Evolutionary conservation across 2,888 invertebrate genomes (phyloP), one percentile per base, ranked within the genome.

Genomic region (Nudaria mundana): DNA sequence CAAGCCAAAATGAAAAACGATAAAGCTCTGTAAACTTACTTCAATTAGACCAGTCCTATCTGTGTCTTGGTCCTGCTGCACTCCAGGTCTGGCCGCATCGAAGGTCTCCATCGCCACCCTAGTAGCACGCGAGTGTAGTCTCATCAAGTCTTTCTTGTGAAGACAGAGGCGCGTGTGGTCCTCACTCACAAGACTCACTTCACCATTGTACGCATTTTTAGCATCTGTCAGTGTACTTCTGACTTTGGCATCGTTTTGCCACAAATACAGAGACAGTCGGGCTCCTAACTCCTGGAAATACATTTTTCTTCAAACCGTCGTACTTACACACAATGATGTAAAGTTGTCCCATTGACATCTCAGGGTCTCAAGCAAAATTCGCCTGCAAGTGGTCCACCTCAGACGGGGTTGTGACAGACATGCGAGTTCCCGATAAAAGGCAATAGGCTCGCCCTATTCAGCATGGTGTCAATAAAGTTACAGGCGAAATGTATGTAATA

Each of bases 1-100:
- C n/a, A n/a, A n/a, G n/a, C n/a, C n/a, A n/a, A n/a, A n/a, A n/a
- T n/a, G n/a, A n/a, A n/a, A n/a, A n/a, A n/a, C n/a, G n/a, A n/a
- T n/a, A n/a, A n/a, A n/a, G n/a, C n/a, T n/a, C n/a, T n/a, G n/a
- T n/a, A n/a, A n/a, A 8, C 28, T 98, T 0, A 99, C 99, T 81
- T 98, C 97, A 0, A 99, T 99, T 51, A 99, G 88, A 71, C 98
- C 97, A 68, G 97, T 95, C 25, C 98, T 98, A 80, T 33, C 33
- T 15, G 11, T 36, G 13, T 51, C 53, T 3, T 38, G 14, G 0
- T 40, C 48, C 2, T n/a, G 26, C 11, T 40, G 37, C 0, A 41
- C 12, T n/a, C n/a, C 25, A 41, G 37, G 4, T 43, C 56, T 0
- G 18, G 24, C 8, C 2, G 14, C 8, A 3, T 22, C n/a, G 5